Evolutionary conservation across 2,888 invertebrate species (phyloP).

Genomic region (Noctuana brunneofusca): DNA sequence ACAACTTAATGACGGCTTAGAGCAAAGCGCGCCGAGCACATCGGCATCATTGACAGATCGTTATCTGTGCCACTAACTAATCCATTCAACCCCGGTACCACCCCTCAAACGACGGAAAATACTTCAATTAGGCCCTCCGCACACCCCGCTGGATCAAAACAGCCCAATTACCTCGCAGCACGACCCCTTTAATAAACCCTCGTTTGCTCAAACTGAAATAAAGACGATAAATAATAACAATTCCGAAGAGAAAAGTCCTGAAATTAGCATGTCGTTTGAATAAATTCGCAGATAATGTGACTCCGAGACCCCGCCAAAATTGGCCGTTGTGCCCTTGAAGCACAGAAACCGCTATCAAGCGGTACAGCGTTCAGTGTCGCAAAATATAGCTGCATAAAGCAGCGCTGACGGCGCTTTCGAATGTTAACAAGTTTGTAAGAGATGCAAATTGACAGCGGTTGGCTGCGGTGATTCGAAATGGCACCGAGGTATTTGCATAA

Average conservation of each 20-base stretch:
- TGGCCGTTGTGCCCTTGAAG: conserved; percentile 38
- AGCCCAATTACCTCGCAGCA: conserved; percentile 73
- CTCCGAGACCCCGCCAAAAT: conserved; percentile 59
- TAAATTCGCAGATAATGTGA: conserved; percentile 73
- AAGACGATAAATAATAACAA: conserved; percentile 74
- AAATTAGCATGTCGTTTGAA: conserved; percentile 78
- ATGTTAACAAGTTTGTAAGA: conserved; percentile 71
- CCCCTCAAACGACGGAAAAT: conserved; percentile 72
- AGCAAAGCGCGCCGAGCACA: conserved; percentile 39
- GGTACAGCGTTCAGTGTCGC: conserved; percentile 14
- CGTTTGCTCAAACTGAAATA: conserved; percentile 70
- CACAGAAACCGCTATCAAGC: conserved; percentile 45
- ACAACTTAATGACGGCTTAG: conserved; percentile 41
- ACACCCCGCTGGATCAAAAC: conserved; percentile 66
- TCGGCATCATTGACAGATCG: conserved; percentile 54
- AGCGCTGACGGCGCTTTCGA: conserved; percentile 51
- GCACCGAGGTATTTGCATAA: conserved; percentile 75
- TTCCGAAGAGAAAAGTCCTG: conserved; percentile 63
- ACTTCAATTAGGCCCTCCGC: conserved; percentile 67
- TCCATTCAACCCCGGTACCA: conserved; percentile 67
- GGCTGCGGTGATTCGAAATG: conserved; percentile 75
- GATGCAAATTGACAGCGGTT: conserved; percentile 79
- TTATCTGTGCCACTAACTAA: conserved; percentile 73
- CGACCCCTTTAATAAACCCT: conserved; percentile 72
- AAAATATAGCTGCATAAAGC: background rate